Percentiles rank a stretch among this genome's conserved stretches.
Conservation (phyloP, 2,113 vertebrate genomes). For the Ptychochromis oligacanthus region DNA sequence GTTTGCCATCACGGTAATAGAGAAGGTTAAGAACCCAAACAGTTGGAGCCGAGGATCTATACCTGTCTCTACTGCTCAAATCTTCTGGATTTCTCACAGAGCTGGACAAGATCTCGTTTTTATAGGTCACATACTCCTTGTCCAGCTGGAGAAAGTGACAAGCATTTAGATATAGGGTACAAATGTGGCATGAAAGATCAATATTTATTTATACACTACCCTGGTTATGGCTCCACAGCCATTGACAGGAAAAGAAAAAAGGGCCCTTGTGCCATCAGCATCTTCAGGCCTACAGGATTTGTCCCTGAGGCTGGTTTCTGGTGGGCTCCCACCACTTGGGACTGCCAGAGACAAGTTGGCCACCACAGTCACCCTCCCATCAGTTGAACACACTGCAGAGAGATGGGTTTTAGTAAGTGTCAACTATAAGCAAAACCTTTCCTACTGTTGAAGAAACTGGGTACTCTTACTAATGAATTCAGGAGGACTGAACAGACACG, state of each 20-base stretch:
- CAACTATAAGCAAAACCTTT: background rate
- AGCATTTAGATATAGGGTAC: background rate
- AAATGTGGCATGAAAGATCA: no score
- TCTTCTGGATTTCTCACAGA: background rate
- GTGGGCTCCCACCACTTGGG: conserved; percentile 23
- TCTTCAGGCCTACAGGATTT: conserved; percentile 66
- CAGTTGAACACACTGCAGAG: conserved; percentile 73
- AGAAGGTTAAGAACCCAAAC: no score
- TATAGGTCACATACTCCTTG: conserved; percentile 61
- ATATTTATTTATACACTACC: conserved; percentile 49
- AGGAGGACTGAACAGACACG: conserved; percentile 49
- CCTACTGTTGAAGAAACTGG: rapidly evolving
- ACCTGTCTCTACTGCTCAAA: conserved; percentile 5
- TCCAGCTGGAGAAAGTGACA: conserved; percentile 48
- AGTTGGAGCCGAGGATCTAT: rapidly evolving
- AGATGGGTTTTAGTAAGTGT: background rate
- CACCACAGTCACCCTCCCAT: conserved; percentile 72
- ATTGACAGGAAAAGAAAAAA: conserved; percentile 72
- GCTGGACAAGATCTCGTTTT: conserved; percentile 70
- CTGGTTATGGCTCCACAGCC: conserved; percentile 72
- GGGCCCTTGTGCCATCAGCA: conserved; percentile 44
- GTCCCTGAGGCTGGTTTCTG: conserved; percentile 52
- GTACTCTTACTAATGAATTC: conserved; percentile 64
- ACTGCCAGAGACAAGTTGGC: conserved; percentile 52
- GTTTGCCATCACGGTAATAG: no score